phyloP scores from a whole-genome alignment of 1,140 invertebrate species.

The Solenopsis fugax region DNA sequence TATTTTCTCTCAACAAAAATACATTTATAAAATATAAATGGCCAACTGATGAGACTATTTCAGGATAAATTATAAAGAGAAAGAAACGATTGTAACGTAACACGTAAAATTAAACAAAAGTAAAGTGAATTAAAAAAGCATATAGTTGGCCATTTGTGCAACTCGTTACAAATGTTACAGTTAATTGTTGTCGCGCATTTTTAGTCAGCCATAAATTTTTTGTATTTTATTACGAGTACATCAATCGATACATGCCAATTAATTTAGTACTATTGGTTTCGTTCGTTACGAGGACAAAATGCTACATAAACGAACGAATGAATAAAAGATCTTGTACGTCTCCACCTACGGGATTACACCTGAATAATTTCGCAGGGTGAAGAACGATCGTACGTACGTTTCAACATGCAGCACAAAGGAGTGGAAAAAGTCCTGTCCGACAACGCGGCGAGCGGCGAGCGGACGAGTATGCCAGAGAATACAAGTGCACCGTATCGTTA shows the following conservation, averaged over 20 bases:
- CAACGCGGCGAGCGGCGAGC: too few relatives aligned
- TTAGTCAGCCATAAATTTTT: not conserved
- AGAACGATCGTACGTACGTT: not conserved
- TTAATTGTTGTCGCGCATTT: too few relatives aligned
- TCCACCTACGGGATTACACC: not conserved
- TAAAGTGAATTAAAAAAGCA: not conserved
- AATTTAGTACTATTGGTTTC: conserved; percentile 29
- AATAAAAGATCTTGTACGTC: not conserved
- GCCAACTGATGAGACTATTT: not conserved
- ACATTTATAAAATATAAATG: not conserved
- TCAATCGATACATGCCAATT: not conserved
- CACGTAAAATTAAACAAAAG: not conserved
- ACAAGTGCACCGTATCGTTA: not conserved
- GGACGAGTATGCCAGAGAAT: not conserved
- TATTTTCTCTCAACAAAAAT: not conserved
- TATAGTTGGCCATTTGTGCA: too few relatives aligned
- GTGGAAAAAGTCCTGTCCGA: not conserved
- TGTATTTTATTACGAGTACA: not conserved
- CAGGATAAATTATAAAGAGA: not conserved
- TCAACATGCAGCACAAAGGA: not conserved
- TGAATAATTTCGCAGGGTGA: conserved; percentile 14
- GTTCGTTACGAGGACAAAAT: not conserved
- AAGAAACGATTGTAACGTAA: not conserved
- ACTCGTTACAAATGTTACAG: too few relatives aligned
- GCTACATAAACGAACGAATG: not conserved